Evolutionary conservation across 2,113 vertebrate species (phyloP).

Genomic region (Phocoena phocoena): DNA sequence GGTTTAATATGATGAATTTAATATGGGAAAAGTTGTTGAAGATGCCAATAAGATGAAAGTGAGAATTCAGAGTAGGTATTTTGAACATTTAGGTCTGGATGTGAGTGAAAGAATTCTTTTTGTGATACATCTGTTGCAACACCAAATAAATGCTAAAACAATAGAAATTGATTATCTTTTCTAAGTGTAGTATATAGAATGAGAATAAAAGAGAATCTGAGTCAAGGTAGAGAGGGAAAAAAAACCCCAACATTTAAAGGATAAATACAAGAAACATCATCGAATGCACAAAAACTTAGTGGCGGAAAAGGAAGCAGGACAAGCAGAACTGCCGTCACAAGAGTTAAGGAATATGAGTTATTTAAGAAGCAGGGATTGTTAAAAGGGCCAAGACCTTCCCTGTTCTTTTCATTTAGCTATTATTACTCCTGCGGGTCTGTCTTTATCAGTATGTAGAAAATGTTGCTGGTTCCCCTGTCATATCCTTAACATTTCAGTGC

Average conservation of each 20-base stretch:
- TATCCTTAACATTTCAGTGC: not conserved
- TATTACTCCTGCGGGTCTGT: not conserved
- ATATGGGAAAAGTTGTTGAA: not conserved
- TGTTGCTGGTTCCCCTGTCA: not conserved
- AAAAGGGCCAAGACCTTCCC: not conserved
- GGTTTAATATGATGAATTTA: not conserved
- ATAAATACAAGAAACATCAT: not conserved
- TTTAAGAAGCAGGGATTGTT: not conserved
- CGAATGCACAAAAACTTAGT: not conserved
- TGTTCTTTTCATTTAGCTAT: not conserved
- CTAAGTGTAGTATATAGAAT: not conserved
- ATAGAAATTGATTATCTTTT: not conserved
- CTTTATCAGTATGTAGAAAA: not conserved
- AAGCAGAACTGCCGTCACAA: not conserved
- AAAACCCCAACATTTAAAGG: not conserved
- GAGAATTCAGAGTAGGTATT: not conserved
- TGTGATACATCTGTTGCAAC: not conserved
- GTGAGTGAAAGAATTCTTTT: not conserved
- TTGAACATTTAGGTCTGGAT: not conserved
- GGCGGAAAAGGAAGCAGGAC: not conserved
- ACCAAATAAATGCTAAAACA: not conserved
- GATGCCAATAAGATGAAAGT: not conserved
- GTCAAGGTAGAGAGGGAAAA: not conserved
- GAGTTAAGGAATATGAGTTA: not conserved
- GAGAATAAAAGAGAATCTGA: not conserved